Conservation (phyloP, 2,113 vertebrate genomes). For the Alectura lathami region DNA sequence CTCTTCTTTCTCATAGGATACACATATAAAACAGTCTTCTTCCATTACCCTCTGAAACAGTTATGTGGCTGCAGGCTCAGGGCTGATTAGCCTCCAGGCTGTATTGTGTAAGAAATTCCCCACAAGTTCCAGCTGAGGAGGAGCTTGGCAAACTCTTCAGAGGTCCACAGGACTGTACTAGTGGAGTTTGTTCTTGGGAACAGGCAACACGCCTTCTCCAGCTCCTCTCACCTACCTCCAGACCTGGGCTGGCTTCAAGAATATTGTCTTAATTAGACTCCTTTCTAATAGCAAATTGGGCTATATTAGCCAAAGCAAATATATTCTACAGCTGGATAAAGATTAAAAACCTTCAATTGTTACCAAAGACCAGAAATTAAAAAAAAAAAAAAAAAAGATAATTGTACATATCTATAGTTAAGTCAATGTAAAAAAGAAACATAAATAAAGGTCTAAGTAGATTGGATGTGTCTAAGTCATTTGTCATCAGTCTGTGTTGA, state of each 20-base stretch:
- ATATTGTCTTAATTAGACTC: background rate
- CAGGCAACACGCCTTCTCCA: background rate
- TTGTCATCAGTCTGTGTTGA: background rate
- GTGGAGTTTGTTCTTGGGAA: background rate
- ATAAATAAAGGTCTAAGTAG: background rate
- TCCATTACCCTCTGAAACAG: background rate
- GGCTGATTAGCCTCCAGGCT: background rate
- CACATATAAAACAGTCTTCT: background rate
- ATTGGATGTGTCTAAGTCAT: background rate
- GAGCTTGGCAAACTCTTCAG: background rate
- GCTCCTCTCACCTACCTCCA: background rate
- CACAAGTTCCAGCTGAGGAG: background rate
- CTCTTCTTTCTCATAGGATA: background rate
- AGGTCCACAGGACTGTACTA: background rate
- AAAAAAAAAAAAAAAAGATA: background rate
- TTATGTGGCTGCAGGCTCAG: background rate
- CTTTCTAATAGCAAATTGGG: background rate
- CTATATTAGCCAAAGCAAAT: background rate
- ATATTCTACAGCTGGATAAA: background rate
- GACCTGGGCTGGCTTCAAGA: background rate
- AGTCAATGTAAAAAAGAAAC: background rate
- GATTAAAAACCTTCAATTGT: background rate
- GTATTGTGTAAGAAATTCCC: background rate
- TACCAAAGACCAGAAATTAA: background rate
- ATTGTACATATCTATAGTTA: background rate